Percentiles rank a stretch among this genome's conserved stretches.
These are phyloP conservation scores for Pygoscelis adeliae DNA, from an alignment of 2,113 vertebrate species.

Conservation along the genomic window DNA sequence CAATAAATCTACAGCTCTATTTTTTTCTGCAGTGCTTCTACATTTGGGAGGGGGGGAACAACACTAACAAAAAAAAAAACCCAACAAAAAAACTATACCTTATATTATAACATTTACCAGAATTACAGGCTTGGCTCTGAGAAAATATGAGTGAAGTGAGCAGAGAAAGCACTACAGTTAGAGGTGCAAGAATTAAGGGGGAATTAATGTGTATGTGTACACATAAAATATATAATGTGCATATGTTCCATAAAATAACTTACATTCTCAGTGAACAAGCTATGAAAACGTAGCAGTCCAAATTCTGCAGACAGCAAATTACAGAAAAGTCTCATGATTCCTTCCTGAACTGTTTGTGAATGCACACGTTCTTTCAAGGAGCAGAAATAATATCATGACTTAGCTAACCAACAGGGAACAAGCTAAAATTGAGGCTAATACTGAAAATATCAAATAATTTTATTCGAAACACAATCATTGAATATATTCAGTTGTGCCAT, in stretches of 20 bases:
- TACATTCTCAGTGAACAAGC: background rate
- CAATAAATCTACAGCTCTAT: background rate
- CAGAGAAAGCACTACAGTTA: background rate
- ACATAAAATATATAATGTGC: background rate
- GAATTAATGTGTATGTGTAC: background rate
- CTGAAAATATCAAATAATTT: background rate
- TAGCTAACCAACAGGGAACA: background rate
- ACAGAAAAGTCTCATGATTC: background rate
- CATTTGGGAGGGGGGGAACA: background rate
- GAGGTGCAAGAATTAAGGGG: background rate
- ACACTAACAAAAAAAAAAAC: background rate
- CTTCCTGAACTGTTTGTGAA: background rate
- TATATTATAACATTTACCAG: background rate
- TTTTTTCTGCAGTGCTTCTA: background rate
- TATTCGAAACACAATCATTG: background rate
- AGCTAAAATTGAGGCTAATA: background rate
- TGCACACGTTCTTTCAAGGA: fast-evolving
- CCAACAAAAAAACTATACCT: background rate
- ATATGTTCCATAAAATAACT: background rate
- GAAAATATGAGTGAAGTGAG: background rate
- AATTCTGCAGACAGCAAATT: background rate
- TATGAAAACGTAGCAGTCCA: background rate
- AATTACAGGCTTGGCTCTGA: background rate
- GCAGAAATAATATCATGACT: background rate
- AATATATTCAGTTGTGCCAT: background rate